A percentile compares a stretch with the other conserved stretches of the same genome.
These are phyloP conservation scores for Laticauda colubrina DNA, from an alignment of 2,113 vertebrate species.

Conservation along the genomic window DNA sequence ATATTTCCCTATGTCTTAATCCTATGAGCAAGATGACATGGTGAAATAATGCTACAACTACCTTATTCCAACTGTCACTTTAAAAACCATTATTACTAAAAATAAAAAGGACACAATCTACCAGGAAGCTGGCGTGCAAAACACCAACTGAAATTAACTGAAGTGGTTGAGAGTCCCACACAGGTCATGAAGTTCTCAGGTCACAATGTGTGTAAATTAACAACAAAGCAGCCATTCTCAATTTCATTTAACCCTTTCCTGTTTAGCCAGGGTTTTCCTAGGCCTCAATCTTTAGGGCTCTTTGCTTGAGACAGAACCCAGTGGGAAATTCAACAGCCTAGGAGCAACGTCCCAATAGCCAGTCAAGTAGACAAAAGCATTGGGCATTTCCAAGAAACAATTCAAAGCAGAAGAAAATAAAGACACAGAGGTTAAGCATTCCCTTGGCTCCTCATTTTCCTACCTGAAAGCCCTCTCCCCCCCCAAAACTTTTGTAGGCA, in stretches of 20 bases:
- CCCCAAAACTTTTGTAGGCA: not conserved
- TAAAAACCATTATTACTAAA: not conserved
- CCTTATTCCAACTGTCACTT: not conserved
- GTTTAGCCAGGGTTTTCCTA: not conserved
- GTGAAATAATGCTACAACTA: not conserved
- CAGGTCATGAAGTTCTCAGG: not conserved
- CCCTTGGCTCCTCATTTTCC: not conserved
- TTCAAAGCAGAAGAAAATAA: not conserved
- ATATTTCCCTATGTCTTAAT: not conserved
- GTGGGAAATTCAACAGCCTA: not conserved
- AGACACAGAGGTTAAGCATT: not conserved
- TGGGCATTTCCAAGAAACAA: not conserved
- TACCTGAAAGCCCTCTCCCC: not conserved
- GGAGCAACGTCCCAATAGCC: not conserved
- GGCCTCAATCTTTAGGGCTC: not conserved
- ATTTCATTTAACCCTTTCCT: not conserved
- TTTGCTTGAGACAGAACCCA: not conserved
- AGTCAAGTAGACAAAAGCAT: not conserved
- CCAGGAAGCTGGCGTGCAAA: not conserved
- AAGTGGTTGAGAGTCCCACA: not conserved
- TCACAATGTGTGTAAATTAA: not conserved
- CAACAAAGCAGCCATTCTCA: not conserved
- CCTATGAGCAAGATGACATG: not conserved
- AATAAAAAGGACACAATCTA: not conserved
- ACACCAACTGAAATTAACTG: not conserved